These are phyloP conservation scores for Embidobia sp. DNA, from an alignment of 2,888 invertebrate species.

Conservation along the genomic window DNA sequence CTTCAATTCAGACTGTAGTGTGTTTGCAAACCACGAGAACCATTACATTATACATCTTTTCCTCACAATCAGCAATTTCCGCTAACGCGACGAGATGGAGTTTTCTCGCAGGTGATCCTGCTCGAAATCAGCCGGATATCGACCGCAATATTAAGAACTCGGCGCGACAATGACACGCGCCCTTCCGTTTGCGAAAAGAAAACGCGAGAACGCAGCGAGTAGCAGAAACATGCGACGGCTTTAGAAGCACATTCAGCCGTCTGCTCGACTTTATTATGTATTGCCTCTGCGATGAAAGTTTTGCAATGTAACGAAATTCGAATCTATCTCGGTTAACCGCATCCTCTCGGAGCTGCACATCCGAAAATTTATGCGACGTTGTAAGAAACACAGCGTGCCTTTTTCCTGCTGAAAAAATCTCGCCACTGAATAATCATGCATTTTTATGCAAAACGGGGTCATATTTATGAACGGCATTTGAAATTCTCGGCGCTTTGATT, in stretches of 20 bases:
- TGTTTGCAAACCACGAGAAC: constrained; percentile 15
- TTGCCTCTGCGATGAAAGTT: constrained; percentile 45
- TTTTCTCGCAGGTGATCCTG: no score
- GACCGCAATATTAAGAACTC: no score
- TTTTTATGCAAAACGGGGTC: neutral
- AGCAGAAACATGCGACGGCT: constrained; percentile 12
- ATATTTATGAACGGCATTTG: constrained; percentile 30
- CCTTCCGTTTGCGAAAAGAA: constrained; percentile 18
- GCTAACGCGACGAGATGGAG: constrained; percentile 9
- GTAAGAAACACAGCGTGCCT: constrained; percentile 63
- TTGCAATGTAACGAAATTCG: constrained; percentile 68
- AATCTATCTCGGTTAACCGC: constrained; percentile 73
- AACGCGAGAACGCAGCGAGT: constrained; percentile 3
- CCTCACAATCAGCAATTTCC: constrained; percentile 35
- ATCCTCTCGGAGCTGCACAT: constrained; percentile 69
- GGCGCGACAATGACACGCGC: neutral
- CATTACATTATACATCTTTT: constrained; percentile 39
- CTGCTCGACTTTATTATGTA: constrained; percentile 29
- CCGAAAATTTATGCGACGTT: constrained; percentile 67
- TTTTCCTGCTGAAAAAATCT: constrained; percentile 24
- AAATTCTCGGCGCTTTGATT: constrained; percentile 2
- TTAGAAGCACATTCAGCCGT: constrained; percentile 17
- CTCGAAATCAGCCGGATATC: no score
- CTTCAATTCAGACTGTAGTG: constrained; percentile 18
- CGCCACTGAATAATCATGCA: constrained; percentile 10